phyloP scores from a whole-genome alignment of 1,140 invertebrate species.

The Tetranychus cinnabarinus region DNA sequence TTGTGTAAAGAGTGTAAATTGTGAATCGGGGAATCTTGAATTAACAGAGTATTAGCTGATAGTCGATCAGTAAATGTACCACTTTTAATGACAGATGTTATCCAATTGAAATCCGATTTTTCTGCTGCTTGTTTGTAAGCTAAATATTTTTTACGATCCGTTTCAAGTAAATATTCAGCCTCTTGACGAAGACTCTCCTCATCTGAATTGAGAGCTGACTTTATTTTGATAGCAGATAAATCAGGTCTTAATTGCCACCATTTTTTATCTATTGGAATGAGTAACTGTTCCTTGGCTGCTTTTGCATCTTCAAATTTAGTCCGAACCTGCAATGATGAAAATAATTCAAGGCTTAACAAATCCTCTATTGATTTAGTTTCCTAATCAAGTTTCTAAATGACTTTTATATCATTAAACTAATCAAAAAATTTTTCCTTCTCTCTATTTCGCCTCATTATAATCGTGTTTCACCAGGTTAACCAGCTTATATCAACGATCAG shows the following conservation, averaged over 20 bases:
- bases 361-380: no score
- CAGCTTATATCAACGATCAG: not conserved
- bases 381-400: no score
- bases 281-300: not conserved
- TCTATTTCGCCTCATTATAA: no score
- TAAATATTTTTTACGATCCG: not conserved
- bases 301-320: no score
- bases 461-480: not conserved
- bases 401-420: no score
- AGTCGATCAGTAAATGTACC: constrained; percentile 64
- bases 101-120: constrained; percentile 31
- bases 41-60: constrained; percentile 50
- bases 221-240: not conserved
- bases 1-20: constrained; percentile 42
- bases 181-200: not conserved
- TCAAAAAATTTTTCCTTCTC: no score
- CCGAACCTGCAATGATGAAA: no score
- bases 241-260: not conserved
- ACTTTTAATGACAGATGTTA: constrained; percentile 47
- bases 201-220: not conserved
- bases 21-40: constrained; percentile 62
- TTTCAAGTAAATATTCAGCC: not conserved
- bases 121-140: not conserved
- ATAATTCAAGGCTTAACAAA: no score
- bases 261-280: not conserved